Percentiles rank a stretch among this genome's conserved stretches.
These are phyloP conservation scores for Lithosia quadra DNA, from an alignment of 2,888 invertebrate genomes.

Conservation along the genomic window DNA sequence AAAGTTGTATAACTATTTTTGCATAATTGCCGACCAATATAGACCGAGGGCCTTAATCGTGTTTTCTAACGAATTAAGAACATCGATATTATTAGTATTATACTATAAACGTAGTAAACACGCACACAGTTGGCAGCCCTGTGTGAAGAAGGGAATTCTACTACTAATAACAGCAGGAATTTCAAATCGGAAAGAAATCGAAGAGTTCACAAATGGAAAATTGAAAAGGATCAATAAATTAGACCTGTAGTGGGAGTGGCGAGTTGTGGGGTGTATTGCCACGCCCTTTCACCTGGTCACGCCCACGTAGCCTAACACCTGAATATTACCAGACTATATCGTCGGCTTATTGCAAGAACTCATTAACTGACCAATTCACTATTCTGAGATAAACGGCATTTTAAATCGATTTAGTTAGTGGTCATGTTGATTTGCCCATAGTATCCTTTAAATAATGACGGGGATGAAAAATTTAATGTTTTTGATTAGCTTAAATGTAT, in stretches of 20 bases:
- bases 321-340: slow-evolving; percentile 18
- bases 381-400: too few species aligned
- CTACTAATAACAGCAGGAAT: neutral
- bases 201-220: neutral
- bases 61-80: neutral
- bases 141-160: neutral
- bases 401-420: too few species aligned
- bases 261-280: slow-evolving; percentile 54
- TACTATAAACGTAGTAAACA: neutral
- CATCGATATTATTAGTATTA: neutral
- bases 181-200: neutral
- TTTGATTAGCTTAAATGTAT: too few species aligned
- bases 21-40: neutral
- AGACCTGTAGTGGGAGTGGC: slow-evolving; percentile 46
- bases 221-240: slow-evolving; percentile 3
- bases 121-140: too few species aligned
- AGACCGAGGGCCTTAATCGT: neutral
- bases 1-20: slow-evolving; percentile 7
- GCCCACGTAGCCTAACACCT: slow-evolving; percentile 59
- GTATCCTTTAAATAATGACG: too few species aligned
- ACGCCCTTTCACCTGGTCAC: slow-evolving; percentile 69
- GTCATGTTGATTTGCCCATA: too few species aligned
- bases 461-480: too few species aligned
- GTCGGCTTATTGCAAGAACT: too few species aligned
- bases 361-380: too few species aligned